Base-by-base conservation (phyloP, 2,888 invertebrate genomes). In the Lochmaea crataegi region DNA sequence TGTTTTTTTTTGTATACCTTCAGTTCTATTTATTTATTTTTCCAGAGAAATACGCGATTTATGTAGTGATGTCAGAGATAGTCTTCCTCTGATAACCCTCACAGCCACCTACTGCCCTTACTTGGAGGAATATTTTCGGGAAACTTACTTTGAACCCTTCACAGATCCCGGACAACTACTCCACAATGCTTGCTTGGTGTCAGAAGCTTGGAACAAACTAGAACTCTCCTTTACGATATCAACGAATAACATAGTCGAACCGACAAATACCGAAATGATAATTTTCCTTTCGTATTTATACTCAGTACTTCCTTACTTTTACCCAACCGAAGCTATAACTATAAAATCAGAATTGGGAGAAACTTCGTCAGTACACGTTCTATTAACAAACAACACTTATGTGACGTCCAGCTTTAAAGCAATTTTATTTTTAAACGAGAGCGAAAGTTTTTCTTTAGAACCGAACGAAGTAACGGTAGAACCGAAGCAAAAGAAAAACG, bases 21-120 rank as follows among this genome's bases (percentile, higher is more conserved):
- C 12, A 42, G 10, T 42, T 10, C 1, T 11, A 2, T 12, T 42
- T 2, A 42, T 42, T 42, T 42, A 42, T 42, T 38, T 60, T 60
- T 60, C 26, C 18, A 77, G 83, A 58, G 83, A 82, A 76, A 78
- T 85, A 14, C 72, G 74, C 58, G 89, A 90, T 80, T 87, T 91
- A 68, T 88, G 89, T 1, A 82, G 83, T 0, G 90, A 90, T 82
- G 82, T 92, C 53, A 51, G 51, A 32, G 90, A 92, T 78, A 88
- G 91, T 2, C 82, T 91, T 38, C 90, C 90, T 22, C 82, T 92
- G 38, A 88, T 88, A 61, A 88, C 90, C 7, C 85, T 89, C 5
- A 89, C 91, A 63, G 83, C 88, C n/a, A 87, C 87, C 63, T 89
- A 90, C 78, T 92, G 92, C 80, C 89, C 91, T 0, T 92, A 90